Evolutionary conservation across 2,888 invertebrate genomes (phyloP), one percentile per base, ranked within the genome.

Genomic region (Rhopalosiphum nymphaeae): DNA sequence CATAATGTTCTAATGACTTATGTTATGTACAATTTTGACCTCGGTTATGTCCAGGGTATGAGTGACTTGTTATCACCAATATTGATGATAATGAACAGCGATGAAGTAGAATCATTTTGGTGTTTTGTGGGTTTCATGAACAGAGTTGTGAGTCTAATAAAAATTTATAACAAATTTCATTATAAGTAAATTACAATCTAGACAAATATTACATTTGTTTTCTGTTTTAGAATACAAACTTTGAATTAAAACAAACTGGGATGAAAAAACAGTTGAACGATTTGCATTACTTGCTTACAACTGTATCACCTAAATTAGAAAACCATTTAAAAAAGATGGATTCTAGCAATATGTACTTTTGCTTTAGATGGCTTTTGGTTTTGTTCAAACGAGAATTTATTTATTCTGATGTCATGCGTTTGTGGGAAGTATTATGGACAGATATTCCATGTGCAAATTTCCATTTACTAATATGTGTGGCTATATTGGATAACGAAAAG

Each of bases 51-150:
- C 3, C 98, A 98, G 96, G 99, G 99, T 46, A 99, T 99, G 99
- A 99, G 99, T 95, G 99, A 99, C 96, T 97, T 99, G 91, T 96
- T 99, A 93, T 98, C 99, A 13, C 99, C 99, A 0, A 97, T 99
- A 95, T 96, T 99, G 93, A 97, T 98, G 95, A 97, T 99, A 89
- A 97, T 99, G 96, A 97, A 98, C 95, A 98, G 98, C 95, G 91
- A 94, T 49, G 99, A 99, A 96, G 98, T 98, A 7, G 99, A 99
- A 96, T 98, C 99, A 0, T 99, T 99, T 96, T 99, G 99, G 99
- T 99, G 99, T 96, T 99, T 99, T 96, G 99, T 98, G 78, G 99
- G 99, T 21, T 98, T 99, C 95, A 99, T 99, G 99, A 97, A 99
- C 94, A 97, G 97, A 96, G 98, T 99, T 96, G 98, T 98, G 96